Evolutionary conservation across 2,888 invertebrate genomes (phyloP).

Genomic region (Rhagonycha lutea): DNA sequence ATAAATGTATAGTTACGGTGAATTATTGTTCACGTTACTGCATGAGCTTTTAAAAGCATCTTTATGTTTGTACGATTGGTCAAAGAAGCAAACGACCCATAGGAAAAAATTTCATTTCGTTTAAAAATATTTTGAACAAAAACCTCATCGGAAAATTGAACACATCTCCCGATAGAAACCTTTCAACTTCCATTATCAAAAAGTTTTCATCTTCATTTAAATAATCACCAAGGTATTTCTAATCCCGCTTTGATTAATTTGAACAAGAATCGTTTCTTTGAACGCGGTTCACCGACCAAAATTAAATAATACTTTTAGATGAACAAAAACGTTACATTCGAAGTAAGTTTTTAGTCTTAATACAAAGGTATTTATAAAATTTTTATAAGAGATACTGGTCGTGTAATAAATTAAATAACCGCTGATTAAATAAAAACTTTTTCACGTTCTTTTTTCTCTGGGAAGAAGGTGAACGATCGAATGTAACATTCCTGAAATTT

Average conservation of each 20-base stretch:
- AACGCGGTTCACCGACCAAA: conserved; percentile 36
- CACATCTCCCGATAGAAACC: conserved; percentile 43
- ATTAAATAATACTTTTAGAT: conserved; percentile 24
- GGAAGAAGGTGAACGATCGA: neutral
- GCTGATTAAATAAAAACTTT: conserved; percentile 12
- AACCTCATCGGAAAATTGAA: conserved; percentile 21
- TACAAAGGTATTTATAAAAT: conserved; percentile 21
- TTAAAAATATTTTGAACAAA: neutral
- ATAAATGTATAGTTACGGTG: conserved; percentile 46
- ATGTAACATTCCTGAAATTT: conserved; percentile 2
- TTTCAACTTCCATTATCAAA: conserved; percentile 46
- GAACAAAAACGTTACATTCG: conserved; percentile 14
- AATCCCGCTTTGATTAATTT: conserved; percentile 51
- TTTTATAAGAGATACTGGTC: conserved; percentile 12
- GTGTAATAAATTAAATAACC: conserved; percentile 24
- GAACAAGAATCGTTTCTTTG: conserved; percentile 47
- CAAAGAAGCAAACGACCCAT: conserved; percentile 22
- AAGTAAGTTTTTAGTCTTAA: neutral
- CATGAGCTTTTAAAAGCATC: conserved; percentile 5
- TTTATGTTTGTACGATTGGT: conserved; percentile 19
- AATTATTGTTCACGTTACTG: conserved; percentile 40
- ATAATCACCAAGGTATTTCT: conserved; percentile 52
- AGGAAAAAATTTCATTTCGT: conserved; percentile 2
- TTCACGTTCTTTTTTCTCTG: neutral
- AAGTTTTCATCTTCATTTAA: conserved; percentile 51